These are phyloP conservation scores for Eudasyphora cyanicolor DNA, from an alignment of 2,888 invertebrate genomes.

Conservation along the genomic window DNA sequence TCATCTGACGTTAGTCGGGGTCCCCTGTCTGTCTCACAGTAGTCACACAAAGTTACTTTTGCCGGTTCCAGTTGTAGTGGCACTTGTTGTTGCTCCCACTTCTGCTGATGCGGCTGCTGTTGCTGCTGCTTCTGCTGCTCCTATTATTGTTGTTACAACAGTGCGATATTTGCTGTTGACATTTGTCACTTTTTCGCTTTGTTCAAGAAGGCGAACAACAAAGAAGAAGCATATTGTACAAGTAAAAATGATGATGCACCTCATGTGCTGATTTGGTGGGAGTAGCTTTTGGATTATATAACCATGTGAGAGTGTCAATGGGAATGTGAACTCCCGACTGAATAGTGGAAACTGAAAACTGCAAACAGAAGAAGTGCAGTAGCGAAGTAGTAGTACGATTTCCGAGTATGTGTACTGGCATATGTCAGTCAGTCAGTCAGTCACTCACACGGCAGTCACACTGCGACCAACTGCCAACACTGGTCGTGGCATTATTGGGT, in stretches of 20 bases:
- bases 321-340: background rate
- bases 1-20: too few relatives aligned
- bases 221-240: conserved; percentile 62
- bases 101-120: conserved; percentile 9
- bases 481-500: conserved; percentile 44
- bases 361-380: background rate
- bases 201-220: conserved; percentile 72
- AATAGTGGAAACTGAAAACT: background rate
- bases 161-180: conserved; percentile 35
- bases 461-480: background rate
- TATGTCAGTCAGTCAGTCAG: conserved; percentile 69
- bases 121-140: background rate
- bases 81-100: background rate
- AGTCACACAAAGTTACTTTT: conserved; percentile 10
- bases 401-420: conserved; percentile 51
- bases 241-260: conserved; percentile 34
- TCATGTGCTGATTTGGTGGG: conserved; percentile 38
- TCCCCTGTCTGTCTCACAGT: too few relatives aligned
- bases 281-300: conserved; percentile 25
- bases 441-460: background rate
- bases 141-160: background rate
- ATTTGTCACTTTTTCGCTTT: conserved; percentile 69
- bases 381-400: background rate
- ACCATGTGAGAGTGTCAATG: conserved; percentile 13
- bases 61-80: background rate